These are phyloP conservation scores for Fopius arisanus DNA, from an alignment of 1,140 invertebrate species.

Conservation along the genomic window DNA sequence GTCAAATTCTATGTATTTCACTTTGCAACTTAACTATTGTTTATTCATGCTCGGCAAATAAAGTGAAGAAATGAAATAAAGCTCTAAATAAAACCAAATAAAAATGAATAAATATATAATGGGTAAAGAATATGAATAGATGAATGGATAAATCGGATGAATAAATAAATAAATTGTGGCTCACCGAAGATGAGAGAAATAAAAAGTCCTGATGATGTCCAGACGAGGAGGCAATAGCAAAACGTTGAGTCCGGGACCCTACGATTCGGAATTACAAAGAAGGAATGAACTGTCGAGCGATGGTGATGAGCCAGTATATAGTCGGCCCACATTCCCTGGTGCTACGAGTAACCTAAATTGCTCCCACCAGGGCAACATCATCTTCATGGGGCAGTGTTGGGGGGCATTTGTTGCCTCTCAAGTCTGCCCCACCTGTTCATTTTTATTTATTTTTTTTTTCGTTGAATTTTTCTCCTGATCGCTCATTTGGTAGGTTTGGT, in stretches of 20 bases:
- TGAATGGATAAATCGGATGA: background rate
- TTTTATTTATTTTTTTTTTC: background rate
- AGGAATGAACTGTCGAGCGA: slow-evolving; percentile 60
- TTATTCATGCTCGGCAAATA: too few relatives aligned
- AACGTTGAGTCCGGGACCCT: slow-evolving; percentile 34
- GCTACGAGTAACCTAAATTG: slow-evolving; percentile 64
- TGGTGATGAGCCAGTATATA: slow-evolving; percentile 63
- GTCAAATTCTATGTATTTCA: too few relatives aligned
- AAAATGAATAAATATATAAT: background rate
- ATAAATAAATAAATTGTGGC: background rate
- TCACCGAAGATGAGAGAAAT: background rate
- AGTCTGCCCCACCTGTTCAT: slow-evolving; percentile 16
- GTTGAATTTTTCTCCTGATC: background rate
- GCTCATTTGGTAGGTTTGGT: background rate
- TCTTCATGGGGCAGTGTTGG: slow-evolving; percentile 21
- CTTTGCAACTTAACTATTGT: too few relatives aligned
- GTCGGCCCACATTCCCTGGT: slow-evolving; percentile 64
- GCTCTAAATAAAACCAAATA: background rate
- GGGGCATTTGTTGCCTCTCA: background rate
- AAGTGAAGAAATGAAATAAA: too few relatives aligned
- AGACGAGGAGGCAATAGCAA: background rate
- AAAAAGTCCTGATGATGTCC: background rate
- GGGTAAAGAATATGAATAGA: background rate
- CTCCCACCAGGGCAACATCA: slow-evolving; percentile 50
- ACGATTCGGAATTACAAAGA: slow-evolving; percentile 54